These are phyloP conservation scores for Creontiades dilutus DNA, from an alignment of 2,888 invertebrate genomes.

Conservation along the genomic window DNA sequence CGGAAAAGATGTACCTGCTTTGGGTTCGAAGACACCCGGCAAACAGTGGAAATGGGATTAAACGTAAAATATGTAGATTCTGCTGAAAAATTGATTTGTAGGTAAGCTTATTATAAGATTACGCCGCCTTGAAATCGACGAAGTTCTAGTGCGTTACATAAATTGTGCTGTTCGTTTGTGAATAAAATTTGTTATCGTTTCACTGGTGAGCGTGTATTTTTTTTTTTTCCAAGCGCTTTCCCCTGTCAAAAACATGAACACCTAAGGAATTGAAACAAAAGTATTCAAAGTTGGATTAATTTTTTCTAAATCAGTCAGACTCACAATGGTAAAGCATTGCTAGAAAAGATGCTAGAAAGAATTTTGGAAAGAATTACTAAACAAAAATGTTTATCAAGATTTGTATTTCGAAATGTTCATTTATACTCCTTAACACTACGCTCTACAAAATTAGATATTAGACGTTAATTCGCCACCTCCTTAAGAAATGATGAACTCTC, in stretches of 20 bases:
- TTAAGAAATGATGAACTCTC: neutral
- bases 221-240: no score
- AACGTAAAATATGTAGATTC: no score
- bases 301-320: neutral
- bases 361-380: neutral
- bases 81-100: neutral
- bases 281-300: no score
- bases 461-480: neutral
- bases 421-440: constrained; percentile 10
- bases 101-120: neutral
- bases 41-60: constrained; percentile 64
- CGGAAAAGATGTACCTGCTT: constrained; percentile 32
- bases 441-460: neutral
- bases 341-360: neutral
- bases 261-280: no score
- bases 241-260: no score
- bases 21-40: constrained; percentile 40
- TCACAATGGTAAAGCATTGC: neutral
- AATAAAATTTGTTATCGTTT: constrained; percentile 17
- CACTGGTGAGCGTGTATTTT: no score
- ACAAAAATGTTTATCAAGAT: neutral
- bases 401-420: constrained; percentile 25
- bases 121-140: neutral
- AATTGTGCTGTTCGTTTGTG: neutral
- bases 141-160: neutral